These are phyloP conservation scores for Drosophila cardini DNA, from an alignment of 1,140 invertebrate species.

Conservation along the genomic window DNA sequence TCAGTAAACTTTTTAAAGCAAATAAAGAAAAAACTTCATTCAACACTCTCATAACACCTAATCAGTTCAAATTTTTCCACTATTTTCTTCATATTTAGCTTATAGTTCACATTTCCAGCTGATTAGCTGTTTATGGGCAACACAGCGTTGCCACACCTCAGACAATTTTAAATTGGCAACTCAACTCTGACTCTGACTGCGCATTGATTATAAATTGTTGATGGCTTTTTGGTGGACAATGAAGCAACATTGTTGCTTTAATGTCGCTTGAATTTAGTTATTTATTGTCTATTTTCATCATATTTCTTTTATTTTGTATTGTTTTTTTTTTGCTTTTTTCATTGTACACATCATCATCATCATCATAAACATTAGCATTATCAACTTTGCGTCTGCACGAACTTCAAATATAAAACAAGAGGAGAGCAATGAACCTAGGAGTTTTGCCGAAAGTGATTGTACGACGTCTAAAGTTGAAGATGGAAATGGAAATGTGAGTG, in stretches of 20 bases:
- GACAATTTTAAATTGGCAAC: conserved; percentile 13
- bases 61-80: neutral
- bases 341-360: conserved; percentile 52
- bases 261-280: conserved; percentile 44
- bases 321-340: conserved; percentile 49
- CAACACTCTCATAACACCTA: neutral
- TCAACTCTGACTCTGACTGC: conserved; percentile 6
- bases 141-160: conserved; percentile 20
- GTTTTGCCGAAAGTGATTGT: conserved; percentile 71
- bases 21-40: neutral
- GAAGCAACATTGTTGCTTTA: conserved; percentile 50
- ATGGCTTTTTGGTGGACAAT: conserved; percentile 28
- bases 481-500: conserved; percentile 33
- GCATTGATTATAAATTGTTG: conserved; percentile 12
- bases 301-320: conserved; percentile 35
- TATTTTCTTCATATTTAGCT: neutral
- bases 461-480: conserved; percentile 15
- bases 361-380: conserved; percentile 44
- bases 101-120: conserved; percentile 12
- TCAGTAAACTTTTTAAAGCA: too few species aligned
- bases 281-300: conserved; percentile 63
- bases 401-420: conserved; percentile 33
- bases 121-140: conserved; percentile 21
- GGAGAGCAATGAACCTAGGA: conserved; percentile 62
- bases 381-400: conserved; percentile 59